phyloP scores from a whole-genome alignment of 2,797 vertebrate genomes.

The Hozukius guyotensis region DNA sequence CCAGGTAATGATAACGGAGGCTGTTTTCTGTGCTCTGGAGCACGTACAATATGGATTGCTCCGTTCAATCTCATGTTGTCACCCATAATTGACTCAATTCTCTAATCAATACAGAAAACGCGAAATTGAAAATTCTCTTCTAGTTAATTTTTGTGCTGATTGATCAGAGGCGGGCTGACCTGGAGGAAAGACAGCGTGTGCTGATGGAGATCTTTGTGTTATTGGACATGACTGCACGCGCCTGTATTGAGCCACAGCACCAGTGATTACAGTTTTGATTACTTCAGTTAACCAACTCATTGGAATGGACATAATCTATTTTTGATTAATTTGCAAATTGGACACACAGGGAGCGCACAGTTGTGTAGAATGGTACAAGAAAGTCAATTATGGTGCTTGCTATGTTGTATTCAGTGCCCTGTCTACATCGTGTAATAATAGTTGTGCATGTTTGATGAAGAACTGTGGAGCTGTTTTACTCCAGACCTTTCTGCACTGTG shows the following conservation, averaged over 20 bases:
- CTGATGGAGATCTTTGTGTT: constrained; percentile 58
- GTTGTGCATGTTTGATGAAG: constrained; percentile 15
- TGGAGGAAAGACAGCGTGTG: constrained; percentile 26
- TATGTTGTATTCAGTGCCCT: not conserved
- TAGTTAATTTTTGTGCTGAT: constrained; percentile 68
- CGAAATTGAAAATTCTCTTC: constrained; percentile 71
- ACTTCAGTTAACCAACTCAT: constrained; percentile 59
- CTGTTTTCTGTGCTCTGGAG: constrained; percentile 42
- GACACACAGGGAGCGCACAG: constrained; percentile 7
- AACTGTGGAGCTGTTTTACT: not conserved
- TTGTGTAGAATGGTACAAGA: constrained; percentile 13
- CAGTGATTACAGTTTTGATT: constrained; percentile 69
- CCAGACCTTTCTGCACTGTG: not conserved
- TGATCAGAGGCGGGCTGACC: constrained; percentile 50
- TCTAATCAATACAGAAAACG: constrained; percentile 66
- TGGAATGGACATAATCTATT: constrained; percentile 53
- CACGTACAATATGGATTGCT: constrained; percentile 55
- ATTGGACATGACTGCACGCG: constrained; percentile 55
- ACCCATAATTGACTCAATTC: constrained; percentile 74
- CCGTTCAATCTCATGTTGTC: constrained; percentile 56
- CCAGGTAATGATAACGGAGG: constrained; percentile 23
- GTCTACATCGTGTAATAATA: not conserved
- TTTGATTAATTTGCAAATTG: constrained; percentile 56
- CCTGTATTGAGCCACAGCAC: constrained; percentile 54
- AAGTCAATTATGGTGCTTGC: constrained; percentile 26